Evolutionary conservation across 2,888 invertebrate species (phyloP).

Genomic region (Hetaerina titia): DNA sequence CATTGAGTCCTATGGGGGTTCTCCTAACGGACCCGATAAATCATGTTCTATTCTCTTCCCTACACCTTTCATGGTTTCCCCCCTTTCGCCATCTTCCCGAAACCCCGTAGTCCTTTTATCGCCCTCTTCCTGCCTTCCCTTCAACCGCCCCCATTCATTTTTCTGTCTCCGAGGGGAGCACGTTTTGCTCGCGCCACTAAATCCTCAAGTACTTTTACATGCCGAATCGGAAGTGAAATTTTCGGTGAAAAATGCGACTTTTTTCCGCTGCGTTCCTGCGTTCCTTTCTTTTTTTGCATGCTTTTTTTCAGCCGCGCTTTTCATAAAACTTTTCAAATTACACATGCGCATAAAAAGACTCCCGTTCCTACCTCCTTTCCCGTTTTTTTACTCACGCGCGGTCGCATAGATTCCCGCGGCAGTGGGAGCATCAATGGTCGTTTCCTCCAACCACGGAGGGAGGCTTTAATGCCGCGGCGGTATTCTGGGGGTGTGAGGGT

Average conservation of each 20-base stretch:
- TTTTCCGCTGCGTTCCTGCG: neutral
- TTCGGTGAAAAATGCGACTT: conserved; percentile 32
- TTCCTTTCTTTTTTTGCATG: neutral
- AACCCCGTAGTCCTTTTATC: neutral
- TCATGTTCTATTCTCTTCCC: neutral
- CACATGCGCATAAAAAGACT: conserved; percentile 21
- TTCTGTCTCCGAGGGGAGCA: neutral
- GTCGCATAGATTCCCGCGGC: neutral
- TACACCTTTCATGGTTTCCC: neutral
- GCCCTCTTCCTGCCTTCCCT: neutral
- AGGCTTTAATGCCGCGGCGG: neutral
- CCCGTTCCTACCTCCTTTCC: neutral
- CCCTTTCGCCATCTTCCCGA: neutral
- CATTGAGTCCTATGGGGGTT: neutral
- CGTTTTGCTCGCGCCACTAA: conserved; percentile 32
- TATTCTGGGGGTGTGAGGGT: neutral
- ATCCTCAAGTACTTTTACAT: conserved; percentile 26
- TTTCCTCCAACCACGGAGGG: neutral
- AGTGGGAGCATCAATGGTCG: neutral
- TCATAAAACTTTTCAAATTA: conserved; percentile 32
- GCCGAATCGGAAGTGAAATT: conserved; percentile 32
- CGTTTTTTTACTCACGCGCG: neutral
- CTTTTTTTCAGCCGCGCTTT: neutral
- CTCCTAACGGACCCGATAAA: neutral
- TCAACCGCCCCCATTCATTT: neutral